These are phyloP conservation scores for Agrotis segetum DNA, from an alignment of 2,888 invertebrate species.

Conservation along the genomic window DNA sequence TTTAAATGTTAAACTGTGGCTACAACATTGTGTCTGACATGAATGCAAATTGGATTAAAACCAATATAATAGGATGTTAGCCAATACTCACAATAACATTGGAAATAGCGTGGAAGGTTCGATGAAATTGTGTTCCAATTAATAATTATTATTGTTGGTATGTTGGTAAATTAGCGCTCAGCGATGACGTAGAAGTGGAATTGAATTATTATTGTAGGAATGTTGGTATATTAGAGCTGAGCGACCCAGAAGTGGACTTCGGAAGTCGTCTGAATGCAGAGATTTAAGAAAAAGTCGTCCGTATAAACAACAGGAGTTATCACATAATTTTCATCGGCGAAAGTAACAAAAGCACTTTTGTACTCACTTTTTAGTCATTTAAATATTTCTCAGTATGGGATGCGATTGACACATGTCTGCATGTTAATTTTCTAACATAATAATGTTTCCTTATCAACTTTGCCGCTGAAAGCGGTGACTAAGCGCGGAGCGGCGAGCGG, in stretches of 20 bases:
- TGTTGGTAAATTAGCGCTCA: background rate
- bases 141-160: background rate
- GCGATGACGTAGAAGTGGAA: background rate
- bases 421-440: no score
- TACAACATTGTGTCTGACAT: constrained; percentile 29
- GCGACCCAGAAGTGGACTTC: no score
- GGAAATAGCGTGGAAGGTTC: constrained; percentile 1
- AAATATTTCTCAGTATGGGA: no score
- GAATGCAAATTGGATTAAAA: constrained; percentile 36
- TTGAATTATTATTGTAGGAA: background rate
- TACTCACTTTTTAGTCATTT: no score
- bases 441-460: no score
- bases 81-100: constrained; percentile 19
- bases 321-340: no score
- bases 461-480: no score
- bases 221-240: background rate
- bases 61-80: constrained; percentile 10
- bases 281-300: background rate
- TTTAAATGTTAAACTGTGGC: constrained; percentile 41
- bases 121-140: constrained; percentile 2
- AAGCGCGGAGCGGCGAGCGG: no score
- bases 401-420: no score
- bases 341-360: no score
- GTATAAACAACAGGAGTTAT: no score
- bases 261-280: no score